phyloP scores from a whole-genome alignment of 30 jellyfish, hydroid and myxozoan genomes.

The Hydractinia echinata region DNA sequence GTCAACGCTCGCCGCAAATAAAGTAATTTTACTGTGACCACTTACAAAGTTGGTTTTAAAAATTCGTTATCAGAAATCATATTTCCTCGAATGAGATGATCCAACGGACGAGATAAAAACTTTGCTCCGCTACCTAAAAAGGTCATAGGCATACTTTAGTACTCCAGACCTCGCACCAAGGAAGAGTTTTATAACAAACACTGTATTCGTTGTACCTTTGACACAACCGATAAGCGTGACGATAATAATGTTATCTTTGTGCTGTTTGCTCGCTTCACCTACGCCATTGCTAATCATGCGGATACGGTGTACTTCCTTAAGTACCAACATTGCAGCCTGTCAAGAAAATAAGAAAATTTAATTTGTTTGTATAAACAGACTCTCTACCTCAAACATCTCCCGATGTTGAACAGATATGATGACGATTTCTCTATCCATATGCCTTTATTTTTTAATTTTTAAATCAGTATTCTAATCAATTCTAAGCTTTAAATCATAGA shows the following conservation, averaged over 20 bases:
- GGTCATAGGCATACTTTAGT: not conserved
- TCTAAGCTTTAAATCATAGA: too few relatives aligned
- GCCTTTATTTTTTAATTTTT: too few relatives aligned
- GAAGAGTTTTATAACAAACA: not conserved
- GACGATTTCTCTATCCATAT: too few relatives aligned
- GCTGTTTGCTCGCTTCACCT: conserved; percentile 14
- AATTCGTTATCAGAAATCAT: conserved; percentile 44
- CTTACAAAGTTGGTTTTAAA: conserved; percentile 73
- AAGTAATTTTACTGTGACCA: not conserved
- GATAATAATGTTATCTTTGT: conserved; percentile 46
- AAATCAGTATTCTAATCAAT: too few relatives aligned
- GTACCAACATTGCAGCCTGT: conserved; percentile 50
- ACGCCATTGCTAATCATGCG: conserved; percentile 58
- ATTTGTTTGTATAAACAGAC: not conserved
- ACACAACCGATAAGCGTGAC: conserved; percentile 51
- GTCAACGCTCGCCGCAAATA: too few relatives aligned
- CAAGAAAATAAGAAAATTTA: not conserved
- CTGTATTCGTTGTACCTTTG: conserved; percentile 32
- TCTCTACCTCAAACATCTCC: too few relatives aligned
- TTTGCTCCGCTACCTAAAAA: conserved; percentile 78
- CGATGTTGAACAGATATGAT: too few relatives aligned
- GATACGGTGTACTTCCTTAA: conserved; percentile 70
- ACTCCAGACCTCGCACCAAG: too few relatives aligned
- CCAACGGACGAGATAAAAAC: conserved; percentile 62
- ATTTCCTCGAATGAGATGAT: conserved; percentile 56